Evolutionary conservation across 2,888 invertebrate genomes (phyloP).

Genomic region (Octodonta nipae): DNA sequence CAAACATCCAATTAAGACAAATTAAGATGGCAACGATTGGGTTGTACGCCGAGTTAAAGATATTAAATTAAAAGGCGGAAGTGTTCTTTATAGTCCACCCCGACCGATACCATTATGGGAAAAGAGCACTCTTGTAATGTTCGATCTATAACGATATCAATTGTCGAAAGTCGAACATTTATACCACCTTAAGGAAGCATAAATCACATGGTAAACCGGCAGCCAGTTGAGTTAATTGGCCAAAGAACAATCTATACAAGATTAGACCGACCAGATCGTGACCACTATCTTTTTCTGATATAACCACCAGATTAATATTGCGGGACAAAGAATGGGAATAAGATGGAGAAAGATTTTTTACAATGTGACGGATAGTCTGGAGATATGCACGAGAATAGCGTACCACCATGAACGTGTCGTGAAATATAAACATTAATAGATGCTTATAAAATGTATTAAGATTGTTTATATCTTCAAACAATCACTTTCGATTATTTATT

Average conservation of each 20-base stretch:
- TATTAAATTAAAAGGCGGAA: constrained; percentile 2
- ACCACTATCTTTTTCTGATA: constrained; percentile 22
- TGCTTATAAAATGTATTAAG: no score
- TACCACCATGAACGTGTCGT: no score
- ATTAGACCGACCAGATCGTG: constrained; percentile 24
- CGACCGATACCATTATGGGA: background rate
- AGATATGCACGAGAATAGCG: no score
- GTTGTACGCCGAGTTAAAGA: no score
- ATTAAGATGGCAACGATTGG: background rate
- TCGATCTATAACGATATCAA: constrained; percentile 21
- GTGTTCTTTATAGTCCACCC: background rate
- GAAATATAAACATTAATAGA: no score
- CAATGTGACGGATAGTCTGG: no score
- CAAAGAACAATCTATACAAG: constrained; percentile 27
- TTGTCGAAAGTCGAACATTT: constrained; percentile 28
- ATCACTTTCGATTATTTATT: no score
- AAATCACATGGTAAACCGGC: constrained; percentile 26
- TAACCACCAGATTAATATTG: constrained; percentile 19
- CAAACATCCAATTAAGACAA: background rate
- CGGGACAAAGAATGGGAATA: constrained; percentile 4
- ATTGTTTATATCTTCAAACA: no score
- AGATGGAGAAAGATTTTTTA: no score
- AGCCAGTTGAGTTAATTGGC: constrained; percentile 29
- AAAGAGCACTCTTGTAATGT: constrained; percentile 7
- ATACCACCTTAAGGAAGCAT: constrained; percentile 30